A percentile compares a stretch with the other conserved stretches of the same genome.
These are phyloP conservation scores for Podarcis raffonei DNA, from an alignment of 2,113 vertebrate genomes.

Conservation along the genomic window DNA sequence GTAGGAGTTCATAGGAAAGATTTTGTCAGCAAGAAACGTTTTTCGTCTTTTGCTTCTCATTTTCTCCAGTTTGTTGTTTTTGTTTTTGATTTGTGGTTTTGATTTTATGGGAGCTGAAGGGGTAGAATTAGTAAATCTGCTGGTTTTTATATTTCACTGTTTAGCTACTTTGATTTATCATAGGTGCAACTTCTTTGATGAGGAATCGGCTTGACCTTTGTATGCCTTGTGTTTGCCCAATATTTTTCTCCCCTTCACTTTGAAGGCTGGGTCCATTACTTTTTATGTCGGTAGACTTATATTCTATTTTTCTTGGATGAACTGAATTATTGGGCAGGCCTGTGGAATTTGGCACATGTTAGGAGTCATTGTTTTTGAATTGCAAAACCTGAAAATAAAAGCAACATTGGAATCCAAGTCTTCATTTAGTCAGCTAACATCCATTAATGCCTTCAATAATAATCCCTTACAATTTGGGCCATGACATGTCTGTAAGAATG, in stretches of 20 bases:
- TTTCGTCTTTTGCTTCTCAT: neutral
- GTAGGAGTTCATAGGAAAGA: neutral
- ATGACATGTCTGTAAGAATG: neutral
- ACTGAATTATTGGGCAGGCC: conserved; percentile 10
- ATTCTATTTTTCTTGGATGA: neutral
- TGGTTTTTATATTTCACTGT: neutral
- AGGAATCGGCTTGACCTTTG: conserved; percentile 12
- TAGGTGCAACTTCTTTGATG: conserved; percentile 8
- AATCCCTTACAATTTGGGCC: neutral
- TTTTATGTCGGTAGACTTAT: conserved; percentile 9
- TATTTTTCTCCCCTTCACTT: neutral
- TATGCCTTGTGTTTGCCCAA: conserved; percentile 11
- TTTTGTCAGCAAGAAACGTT: neutral
- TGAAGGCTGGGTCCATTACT: conserved; percentile 5
- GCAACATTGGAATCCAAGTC: neutral
- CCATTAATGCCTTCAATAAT: neutral
- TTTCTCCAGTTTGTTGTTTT: neutral
- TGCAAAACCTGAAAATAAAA: neutral
- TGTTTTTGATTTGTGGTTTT: neutral
- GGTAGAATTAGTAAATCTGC: conserved; percentile 1
- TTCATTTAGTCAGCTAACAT: conserved; percentile 1
- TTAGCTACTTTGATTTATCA: conserved; percentile 39
- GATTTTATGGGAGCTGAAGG: neutral
- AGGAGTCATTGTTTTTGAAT: neutral
- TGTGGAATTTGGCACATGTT: conserved; percentile 4